phyloP scores from a whole-genome alignment of 2,797 vertebrate genomes.

The Sternarchorhynchus goeldii region DNA sequence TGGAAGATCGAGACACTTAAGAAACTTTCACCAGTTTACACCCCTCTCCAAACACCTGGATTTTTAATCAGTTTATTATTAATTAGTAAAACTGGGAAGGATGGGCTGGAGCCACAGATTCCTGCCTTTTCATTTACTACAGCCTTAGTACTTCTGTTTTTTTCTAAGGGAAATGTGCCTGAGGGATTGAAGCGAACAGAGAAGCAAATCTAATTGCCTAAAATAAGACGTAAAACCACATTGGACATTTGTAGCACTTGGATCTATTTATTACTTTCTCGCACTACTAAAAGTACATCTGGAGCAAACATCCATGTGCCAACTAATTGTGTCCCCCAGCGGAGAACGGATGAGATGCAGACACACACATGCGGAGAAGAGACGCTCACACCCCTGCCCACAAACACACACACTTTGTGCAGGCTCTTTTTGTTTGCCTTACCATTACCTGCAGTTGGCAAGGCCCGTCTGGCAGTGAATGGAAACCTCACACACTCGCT shows the following conservation, averaged over 20 bases:
- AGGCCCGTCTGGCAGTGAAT: conserved; percentile 10
- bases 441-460: conserved; percentile 41
- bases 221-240: neutral
- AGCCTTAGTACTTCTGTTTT: neutral
- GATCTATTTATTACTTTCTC: neutral
- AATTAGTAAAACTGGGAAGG: neutral
- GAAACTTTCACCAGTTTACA: neutral
- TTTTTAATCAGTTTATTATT: neutral
- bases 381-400: neutral
- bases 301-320: neutral
- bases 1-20: neutral
- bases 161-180: neutral
- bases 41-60: neutral
- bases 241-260: neutral
- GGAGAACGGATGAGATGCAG: no score
- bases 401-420: neutral
- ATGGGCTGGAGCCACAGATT: neutral
- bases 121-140: neutral
- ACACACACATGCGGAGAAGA: neutral
- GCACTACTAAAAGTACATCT: conserved; percentile 4
- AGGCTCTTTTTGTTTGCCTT: conserved; percentile 36
- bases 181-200: neutral
- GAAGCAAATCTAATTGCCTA: no score
- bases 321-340: neutral
- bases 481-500: conserved; percentile 10